Conservation (phyloP, 2,797 vertebrate species). For the Lemur catta region DNA sequence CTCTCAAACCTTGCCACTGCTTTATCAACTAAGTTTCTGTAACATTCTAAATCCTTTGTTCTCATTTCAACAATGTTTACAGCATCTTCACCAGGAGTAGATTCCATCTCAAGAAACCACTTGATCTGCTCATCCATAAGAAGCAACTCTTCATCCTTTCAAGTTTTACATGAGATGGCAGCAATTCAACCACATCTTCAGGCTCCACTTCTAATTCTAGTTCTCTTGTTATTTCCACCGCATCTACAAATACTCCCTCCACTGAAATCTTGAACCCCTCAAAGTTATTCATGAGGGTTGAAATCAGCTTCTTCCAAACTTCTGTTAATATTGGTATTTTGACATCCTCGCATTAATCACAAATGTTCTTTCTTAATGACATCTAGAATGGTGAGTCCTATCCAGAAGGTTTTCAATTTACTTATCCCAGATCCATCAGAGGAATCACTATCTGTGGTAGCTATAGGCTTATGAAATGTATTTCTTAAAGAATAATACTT, state of each 20-base stretch:
- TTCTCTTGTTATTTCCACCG: not conserved
- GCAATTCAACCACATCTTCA: not conserved
- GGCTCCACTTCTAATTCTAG: not conserved
- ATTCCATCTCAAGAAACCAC: not conserved
- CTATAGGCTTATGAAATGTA: not conserved
- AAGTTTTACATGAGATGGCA: not conserved
- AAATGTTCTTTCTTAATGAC: not conserved
- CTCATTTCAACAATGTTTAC: not conserved
- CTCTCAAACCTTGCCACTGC: not conserved
- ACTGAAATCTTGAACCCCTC: not conserved
- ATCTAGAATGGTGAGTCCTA: not conserved
- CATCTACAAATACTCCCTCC: not conserved
- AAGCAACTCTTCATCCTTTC: not conserved
- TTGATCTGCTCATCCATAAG: not conserved
- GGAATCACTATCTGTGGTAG: not conserved
- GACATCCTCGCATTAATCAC: not conserved
- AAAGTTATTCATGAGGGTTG: not conserved
- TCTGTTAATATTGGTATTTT: not conserved
- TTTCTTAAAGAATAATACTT: not conserved
- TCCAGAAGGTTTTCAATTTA: not conserved
- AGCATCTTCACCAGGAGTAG: not conserved
- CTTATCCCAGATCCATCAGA: not conserved
- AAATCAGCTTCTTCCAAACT: not conserved
- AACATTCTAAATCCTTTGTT: not conserved
- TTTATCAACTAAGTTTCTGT: not conserved